phyloP scores from a whole-genome alignment of 2,113 vertebrate species.

The Oryctolagus cuniculus region DNA sequence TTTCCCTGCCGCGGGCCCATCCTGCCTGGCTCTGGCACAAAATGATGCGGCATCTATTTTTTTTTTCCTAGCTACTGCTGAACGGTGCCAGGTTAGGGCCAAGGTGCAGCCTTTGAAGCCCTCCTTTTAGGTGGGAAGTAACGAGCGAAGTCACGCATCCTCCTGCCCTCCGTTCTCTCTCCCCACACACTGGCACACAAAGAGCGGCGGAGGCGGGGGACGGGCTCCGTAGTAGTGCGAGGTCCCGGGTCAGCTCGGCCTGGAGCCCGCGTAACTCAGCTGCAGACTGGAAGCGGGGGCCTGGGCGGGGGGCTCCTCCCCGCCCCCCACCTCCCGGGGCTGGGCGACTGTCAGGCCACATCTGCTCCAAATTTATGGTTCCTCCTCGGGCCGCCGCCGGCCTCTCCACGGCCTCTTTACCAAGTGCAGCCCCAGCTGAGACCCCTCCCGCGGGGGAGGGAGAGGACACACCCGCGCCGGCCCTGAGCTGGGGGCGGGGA shows the following conservation, averaged over 20 bases:
- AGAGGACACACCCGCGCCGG: constrained; percentile 84
- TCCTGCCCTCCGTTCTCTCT: neutral
- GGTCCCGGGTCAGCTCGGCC: neutral
- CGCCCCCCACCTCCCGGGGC: constrained; percentile 50
- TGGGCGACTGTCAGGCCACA: constrained; percentile 80
- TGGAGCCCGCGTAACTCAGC: constrained; percentile 12
- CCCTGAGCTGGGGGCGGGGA: constrained; percentile 88
- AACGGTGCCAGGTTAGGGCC: neutral
- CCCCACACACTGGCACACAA: neutral
- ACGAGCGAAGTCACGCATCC: neutral
- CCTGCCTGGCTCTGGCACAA: neutral
- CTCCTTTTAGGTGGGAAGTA: neutral
- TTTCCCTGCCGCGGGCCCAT: neutral
- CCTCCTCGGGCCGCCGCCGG: constrained; percentile 73
- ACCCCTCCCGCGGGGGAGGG: constrained; percentile 88
- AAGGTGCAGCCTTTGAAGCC: neutral
- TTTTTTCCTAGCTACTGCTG: neutral
- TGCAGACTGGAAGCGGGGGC: neutral
- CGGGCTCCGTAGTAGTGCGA: neutral
- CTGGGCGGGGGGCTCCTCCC: neutral
- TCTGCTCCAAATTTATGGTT: constrained; percentile 86
- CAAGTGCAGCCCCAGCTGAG: constrained; percentile 92
- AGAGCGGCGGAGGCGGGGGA: neutral
- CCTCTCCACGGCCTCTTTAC: constrained; percentile 87
- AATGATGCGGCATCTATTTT: neutral